Base-by-base conservation (phyloP, 1,140 invertebrate genomes). In the Nilaparvata lugens region DNA sequence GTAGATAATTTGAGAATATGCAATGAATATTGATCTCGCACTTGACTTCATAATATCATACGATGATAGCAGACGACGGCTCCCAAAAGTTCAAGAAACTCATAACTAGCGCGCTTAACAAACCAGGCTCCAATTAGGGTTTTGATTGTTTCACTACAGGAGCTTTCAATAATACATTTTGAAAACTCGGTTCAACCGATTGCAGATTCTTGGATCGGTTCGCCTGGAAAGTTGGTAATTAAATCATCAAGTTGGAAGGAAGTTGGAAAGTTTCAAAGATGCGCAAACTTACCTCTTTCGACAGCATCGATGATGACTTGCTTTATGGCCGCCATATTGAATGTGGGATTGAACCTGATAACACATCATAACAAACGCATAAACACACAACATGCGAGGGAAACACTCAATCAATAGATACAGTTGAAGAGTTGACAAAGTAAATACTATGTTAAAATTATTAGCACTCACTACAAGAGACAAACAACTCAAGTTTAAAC, bases 261-360 rank as follows among this genome's bases (percentile, higher is more conserved):
- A 35, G 31, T 35, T 9, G 3, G 4, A 35, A 35, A 35, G 31
- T 28, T 28, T 28, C 25, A 52, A 18, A 54, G 24, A 24, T 24
- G 16, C 23, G 31, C 24, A 43, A 24, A 60, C 58, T 70, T 76
- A 91, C 89, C 89, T 87, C 89, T 83, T 78, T 93, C 90, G 58
- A 93, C 89, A 61, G 89, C 89, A 79, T 93, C 90, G 81, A 91
- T 92, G 77, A 94, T 87, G 67, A 91, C 91, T 81, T 94, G 91
- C 71, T 91, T 91, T 76, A 94, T 92, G 67, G 88, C 88, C 74
- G 89, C 88, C 83, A 91, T 91, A 73, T 91, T 91, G 79, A 91
- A 89, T 69, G 87, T 84, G 76, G 88, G 87, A 81, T 90, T 91
- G 77, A 91, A 91, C 82, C 88, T 90, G 78, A 54, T 38, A 60